Evolutionary conservation across 30 jellyfish, hydroid and myxozoan species (phyloP), one percentile per base, ranked within the genome.

Genomic region (Aurelia sp.): DNA sequence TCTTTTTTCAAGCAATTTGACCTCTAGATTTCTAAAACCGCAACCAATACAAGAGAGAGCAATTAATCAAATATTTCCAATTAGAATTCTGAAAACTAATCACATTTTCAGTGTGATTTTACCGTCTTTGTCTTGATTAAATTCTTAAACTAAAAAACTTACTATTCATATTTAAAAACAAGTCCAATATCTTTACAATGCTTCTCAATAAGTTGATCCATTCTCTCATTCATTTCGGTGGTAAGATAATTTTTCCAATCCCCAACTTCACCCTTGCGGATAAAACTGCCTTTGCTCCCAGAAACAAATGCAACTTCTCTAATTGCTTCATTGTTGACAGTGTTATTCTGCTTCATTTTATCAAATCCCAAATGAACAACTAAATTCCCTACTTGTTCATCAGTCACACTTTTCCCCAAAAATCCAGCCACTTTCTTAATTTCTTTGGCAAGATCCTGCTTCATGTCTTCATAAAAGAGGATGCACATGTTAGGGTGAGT

Each of bases 161-260:
- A 11, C 5, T 27, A 27, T 62, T 76, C 87, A 60, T 55, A 76
- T 50, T 35, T 40, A 35, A 66, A 81, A 10, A 9, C 58, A 13
- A 81, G 76, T 18, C 91, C 76, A 13, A 81, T 67, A 5, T 3
- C 63, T 17, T 66, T 64, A n/a, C 64, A 63, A 50, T 52, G 73
- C 41, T 67, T 31, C 17, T 64, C 61, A 27, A 48, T 64, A 16
- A 44, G 60, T 16, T 35, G 51, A 41, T 79, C 90, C 90, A 66
- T 79, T 59, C 13, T 76, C 30, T 35, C 60, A 68, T 67, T 81
- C 91, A 81, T 81, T n/a, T 67, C 91, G 0, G 67, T 74, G 13
- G 91, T 81, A 70, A 81, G 67, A 74, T 81, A 31, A 35, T 81
- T 81, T 44, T 81, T 81, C 91, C 91, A 81, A 44, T 81, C 91